These are phyloP conservation scores for Chelon labrosus DNA, from an alignment of 2,797 vertebrate species.

Conservation along the genomic window DNA sequence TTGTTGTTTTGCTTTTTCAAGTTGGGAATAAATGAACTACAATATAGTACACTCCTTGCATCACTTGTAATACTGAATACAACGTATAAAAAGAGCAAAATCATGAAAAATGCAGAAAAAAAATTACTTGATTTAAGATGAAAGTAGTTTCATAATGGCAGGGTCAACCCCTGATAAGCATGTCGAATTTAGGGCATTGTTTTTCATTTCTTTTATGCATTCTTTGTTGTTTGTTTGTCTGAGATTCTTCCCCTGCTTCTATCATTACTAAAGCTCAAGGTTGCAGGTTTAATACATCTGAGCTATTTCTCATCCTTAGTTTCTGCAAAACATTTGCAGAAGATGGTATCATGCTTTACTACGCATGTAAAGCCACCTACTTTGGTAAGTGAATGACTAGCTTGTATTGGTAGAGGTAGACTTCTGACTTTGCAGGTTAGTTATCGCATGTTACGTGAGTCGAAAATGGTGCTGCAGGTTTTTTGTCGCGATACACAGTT, in stretches of 20 bases:
- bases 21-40: constrained; percentile 25
- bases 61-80: neutral
- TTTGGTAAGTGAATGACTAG: constrained; percentile 15
- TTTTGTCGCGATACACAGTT: constrained; percentile 61
- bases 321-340: constrained; percentile 31
- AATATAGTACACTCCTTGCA: constrained; percentile 24
- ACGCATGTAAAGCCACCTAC: constrained; percentile 19
- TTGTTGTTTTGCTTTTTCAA: constrained; percentile 2
- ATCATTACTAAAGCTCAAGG: constrained; percentile 34
- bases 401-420: constrained; percentile 29
- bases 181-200: constrained; percentile 50
- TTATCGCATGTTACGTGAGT: constrained; percentile 24
- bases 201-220: constrained; percentile 50
- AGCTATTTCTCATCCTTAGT: constrained; percentile 33
- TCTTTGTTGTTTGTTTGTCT: constrained; percentile 19
- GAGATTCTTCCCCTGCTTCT: constrained; percentile 18
- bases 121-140: constrained; percentile 25
- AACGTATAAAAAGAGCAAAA: constrained; percentile 7
- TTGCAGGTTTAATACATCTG: constrained; percentile 33
- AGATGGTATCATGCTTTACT: constrained; percentile 21
- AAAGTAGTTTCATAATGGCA: constrained; percentile 22
- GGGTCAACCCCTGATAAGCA: constrained; percentile 29
- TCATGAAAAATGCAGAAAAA: neutral
- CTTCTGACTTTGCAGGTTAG: constrained; percentile 24
- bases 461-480: constrained; percentile 16